Percentiles rank a stretch among this genome's conserved stretches.
These are phyloP conservation scores for Chaetops frenatus DNA, from an alignment of 2,113 vertebrate genomes.

Conservation along the genomic window DNA sequence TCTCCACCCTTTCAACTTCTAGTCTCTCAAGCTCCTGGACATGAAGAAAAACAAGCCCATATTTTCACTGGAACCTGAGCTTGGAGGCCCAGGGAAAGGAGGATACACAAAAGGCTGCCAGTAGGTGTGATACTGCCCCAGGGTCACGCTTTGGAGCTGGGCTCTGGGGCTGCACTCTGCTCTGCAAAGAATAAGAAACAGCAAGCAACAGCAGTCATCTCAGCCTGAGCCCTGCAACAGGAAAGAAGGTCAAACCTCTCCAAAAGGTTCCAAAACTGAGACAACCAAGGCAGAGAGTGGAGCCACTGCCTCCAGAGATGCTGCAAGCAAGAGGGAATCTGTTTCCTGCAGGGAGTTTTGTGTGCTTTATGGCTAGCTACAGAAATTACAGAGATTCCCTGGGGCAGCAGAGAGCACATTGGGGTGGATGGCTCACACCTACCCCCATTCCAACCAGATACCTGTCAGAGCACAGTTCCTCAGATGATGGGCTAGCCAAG, in stretches of 20 bases:
- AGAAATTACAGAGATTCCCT: neutral
- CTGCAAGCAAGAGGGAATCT: neutral
- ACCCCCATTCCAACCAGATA: neutral
- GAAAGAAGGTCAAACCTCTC: neutral
- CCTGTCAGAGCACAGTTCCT: neutral
- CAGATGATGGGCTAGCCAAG: neutral
- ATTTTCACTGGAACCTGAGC: neutral
- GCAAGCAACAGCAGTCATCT: neutral
- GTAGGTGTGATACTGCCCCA: neutral
- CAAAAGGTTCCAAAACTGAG: neutral
- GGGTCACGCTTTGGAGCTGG: neutral
- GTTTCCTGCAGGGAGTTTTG: neutral
- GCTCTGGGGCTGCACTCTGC: neutral
- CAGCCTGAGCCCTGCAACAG: neutral
- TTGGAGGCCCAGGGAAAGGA: neutral
- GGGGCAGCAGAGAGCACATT: neutral
- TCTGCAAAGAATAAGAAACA: neutral
- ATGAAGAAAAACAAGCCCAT: neutral
- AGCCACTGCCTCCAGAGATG: neutral
- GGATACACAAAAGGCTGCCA: neutral
- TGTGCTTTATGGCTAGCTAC: neutral
- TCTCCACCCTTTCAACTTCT: slow-evolving; percentile 93
- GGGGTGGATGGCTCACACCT: neutral
- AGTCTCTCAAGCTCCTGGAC: slow-evolving; percentile 90
- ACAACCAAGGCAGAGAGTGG: neutral